A percentile compares a stretch with the other conserved stretches of the same genome.
Conservation (phyloP, 2,888 invertebrate species). For the Morinoia aosen region DNA sequence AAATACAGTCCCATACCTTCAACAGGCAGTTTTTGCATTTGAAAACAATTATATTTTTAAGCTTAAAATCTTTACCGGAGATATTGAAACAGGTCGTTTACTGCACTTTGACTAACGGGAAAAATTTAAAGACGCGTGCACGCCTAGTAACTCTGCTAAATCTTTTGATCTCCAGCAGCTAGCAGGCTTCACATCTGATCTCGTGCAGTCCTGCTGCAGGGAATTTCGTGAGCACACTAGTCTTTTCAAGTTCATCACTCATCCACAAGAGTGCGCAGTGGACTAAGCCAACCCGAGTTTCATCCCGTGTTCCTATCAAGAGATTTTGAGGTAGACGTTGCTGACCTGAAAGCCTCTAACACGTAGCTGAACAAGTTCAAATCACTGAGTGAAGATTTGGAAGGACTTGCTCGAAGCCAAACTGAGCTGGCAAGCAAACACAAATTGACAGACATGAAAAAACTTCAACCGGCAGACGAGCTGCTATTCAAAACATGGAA, state of each 20-base stretch:
- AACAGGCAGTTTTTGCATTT: conserved; percentile 13
- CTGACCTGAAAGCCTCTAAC: background rate
- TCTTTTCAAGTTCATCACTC: background rate
- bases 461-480: background rate
- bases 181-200: background rate
- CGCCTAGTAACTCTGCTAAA: background rate
- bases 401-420: background rate
- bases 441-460: conserved; percentile 21
- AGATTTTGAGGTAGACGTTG: background rate
- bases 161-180: background rate
- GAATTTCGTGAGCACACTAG: background rate
- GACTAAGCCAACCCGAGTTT: background rate
- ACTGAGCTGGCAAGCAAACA: conserved; percentile 23
- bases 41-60: too few relatives aligned
- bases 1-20: background rate
- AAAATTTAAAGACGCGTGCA: conserved; percentile 13
- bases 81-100: conserved; percentile 33
- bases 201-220: background rate
- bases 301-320: background rate
- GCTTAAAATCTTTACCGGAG: background rate
- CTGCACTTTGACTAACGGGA: background rate
- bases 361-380: background rate
- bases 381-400: background rate
- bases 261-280: background rate
- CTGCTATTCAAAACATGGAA: background rate